Evolutionary conservation across 2,888 invertebrate genomes (phyloP).

Genomic region (Caenorhabditis sp.): DNA sequence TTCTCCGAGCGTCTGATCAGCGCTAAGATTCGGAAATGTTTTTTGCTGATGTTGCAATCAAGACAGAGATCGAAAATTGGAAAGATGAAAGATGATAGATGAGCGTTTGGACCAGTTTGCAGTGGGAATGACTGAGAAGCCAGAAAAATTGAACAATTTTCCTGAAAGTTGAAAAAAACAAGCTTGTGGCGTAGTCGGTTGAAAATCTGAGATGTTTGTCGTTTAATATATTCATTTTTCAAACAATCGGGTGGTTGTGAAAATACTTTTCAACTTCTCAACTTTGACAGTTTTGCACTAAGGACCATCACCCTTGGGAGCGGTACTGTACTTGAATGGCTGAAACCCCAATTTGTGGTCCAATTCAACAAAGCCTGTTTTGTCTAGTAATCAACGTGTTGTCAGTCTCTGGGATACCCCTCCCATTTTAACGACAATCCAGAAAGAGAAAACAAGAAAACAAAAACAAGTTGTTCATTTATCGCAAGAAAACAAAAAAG

Average conservation of each 20-base stretch:
- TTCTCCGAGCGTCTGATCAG: slow-evolving; percentile 25
- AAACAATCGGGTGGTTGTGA: no score
- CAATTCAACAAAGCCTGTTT: neutral
- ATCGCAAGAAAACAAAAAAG: slow-evolving; percentile 3
- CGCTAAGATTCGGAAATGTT: slow-evolving; percentile 21
- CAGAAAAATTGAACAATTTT: neutral
- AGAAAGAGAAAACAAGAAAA: slow-evolving; percentile 29
- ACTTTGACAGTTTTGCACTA: no score
- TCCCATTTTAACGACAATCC: slow-evolving; percentile 7
- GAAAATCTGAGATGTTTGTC: no score
- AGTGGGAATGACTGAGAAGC: neutral
- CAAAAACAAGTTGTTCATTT: slow-evolving; percentile 31
- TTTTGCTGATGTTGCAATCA: slow-evolving; percentile 26
- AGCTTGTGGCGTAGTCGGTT: no score
- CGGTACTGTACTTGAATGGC: no score
- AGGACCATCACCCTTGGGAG: no score
- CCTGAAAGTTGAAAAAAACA: neutral
- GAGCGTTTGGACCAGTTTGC: neutral
- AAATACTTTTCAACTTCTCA: no score
- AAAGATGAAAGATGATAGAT: slow-evolving; percentile 17
- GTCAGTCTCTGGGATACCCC: neutral
- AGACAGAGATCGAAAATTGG: slow-evolving; percentile 19
- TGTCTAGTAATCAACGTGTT: slow-evolving; percentile 19
- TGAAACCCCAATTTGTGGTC: neutral
- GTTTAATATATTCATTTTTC: no score